A percentile compares a stretch with the other conserved stretches of the same genome.
These are phyloP conservation scores for Passer domesticus DNA, from an alignment of 2,113 vertebrate genomes.

Conservation along the genomic window DNA sequence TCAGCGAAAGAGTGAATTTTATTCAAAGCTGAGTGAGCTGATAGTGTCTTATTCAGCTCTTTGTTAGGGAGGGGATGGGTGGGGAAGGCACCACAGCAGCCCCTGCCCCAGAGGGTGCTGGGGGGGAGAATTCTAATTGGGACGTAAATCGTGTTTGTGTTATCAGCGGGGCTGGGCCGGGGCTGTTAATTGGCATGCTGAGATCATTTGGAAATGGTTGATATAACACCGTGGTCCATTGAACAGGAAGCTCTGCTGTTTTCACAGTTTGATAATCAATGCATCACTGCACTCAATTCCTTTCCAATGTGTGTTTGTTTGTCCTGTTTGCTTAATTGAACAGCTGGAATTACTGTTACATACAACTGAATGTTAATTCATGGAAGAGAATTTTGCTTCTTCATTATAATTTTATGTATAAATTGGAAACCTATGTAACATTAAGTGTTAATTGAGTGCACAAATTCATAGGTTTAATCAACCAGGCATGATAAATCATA, in stretches of 20 bases:
- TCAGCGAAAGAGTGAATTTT: not conserved
- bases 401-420: constrained; percentile 71
- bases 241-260: constrained; percentile 76
- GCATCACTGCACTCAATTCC: constrained; percentile 77
- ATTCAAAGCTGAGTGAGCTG: not conserved
- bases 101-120: not conserved
- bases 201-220: constrained; percentile 73
- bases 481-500: not conserved
- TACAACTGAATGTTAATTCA: constrained; percentile 80
- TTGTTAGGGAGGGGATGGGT: not conserved
- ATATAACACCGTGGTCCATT: constrained; percentile 70
- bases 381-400: constrained; percentile 57
- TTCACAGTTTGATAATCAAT: constrained; percentile 80
- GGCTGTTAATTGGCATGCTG: constrained; percentile 75
- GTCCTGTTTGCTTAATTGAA: constrained; percentile 82
- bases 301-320: constrained; percentile 75
- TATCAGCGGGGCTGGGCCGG: constrained; percentile 57
- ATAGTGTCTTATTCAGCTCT: not conserved
- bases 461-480: constrained; percentile 52
- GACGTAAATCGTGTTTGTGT: constrained; percentile 58
- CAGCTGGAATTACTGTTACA: constrained; percentile 81
- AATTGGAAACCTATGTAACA: constrained; percentile 67
- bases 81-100: not conserved
- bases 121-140: constrained; percentile 63
- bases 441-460: constrained; percentile 49